These are phyloP conservation scores for Diplodus sargus DNA, from an alignment of 2,797 vertebrate genomes.

Conservation along the genomic window DNA sequence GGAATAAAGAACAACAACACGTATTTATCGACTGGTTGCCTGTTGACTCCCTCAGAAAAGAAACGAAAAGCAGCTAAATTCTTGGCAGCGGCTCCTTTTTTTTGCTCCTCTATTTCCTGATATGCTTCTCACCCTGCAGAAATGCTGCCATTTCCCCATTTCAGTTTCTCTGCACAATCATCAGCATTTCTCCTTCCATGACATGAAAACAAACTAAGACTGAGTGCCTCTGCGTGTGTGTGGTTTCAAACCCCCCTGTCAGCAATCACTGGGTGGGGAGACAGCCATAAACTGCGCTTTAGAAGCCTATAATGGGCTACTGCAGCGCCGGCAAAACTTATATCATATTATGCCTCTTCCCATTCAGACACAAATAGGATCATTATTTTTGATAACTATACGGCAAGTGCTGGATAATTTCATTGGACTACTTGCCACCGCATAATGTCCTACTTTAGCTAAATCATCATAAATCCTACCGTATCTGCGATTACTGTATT, in stretches of 20 bases:
- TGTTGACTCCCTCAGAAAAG: slow-evolving; percentile 64
- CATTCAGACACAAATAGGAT: slow-evolving; percentile 77
- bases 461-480: slow-evolving; percentile 64
- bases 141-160: slow-evolving; percentile 75
- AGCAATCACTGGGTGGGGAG: slow-evolving; percentile 77
- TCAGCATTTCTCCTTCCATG: slow-evolving; percentile 76
- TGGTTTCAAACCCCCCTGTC: slow-evolving; percentile 70
- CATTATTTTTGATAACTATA: slow-evolving; percentile 82
- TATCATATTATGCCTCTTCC: slow-evolving; percentile 74
- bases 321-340: slow-evolving; percentile 77
- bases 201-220: slow-evolving; percentile 81
- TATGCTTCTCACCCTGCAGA: slow-evolving; percentile 64
- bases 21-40: slow-evolving; percentile 67
- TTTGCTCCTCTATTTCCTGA: slow-evolving; percentile 59
- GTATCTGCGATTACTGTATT: slow-evolving; percentile 59
- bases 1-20: slow-evolving; percentile 19
- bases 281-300: slow-evolving; percentile 76
- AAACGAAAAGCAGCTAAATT: slow-evolving; percentile 62
- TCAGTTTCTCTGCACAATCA: slow-evolving; percentile 67
- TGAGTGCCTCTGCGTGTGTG: slow-evolving; percentile 64
- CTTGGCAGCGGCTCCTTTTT: slow-evolving; percentile 41
- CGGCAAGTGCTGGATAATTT: slow-evolving; percentile 73
- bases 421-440: slow-evolving; percentile 66
- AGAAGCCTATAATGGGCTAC: slow-evolving; percentile 73
- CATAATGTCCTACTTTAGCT: slow-evolving; percentile 58